Conservation (phyloP, 2,113 vertebrate species). For the Malurus alboscapulatus region DNA sequence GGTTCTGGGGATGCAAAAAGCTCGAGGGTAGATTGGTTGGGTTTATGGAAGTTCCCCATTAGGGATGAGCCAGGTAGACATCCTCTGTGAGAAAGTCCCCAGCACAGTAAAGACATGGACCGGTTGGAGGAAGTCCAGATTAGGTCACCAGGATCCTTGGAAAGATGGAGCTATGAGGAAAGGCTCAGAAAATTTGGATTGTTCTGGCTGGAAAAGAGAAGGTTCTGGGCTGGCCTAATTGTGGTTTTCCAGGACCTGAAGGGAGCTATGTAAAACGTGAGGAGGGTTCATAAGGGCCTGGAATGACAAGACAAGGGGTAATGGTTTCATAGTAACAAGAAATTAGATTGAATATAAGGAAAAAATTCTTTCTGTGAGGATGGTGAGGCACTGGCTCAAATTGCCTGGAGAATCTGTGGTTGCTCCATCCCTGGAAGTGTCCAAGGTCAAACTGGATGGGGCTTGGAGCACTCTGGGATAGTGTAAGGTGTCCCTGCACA, state of each 20-base stretch:
- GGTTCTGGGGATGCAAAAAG: neutral
- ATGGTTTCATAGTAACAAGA: neutral
- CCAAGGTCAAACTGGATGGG: fast-evolving
- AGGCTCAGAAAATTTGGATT: neutral
- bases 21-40: neutral
- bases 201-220: neutral
- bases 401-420: neutral
- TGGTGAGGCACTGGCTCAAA: neutral
- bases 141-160: neutral
- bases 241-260: neutral
- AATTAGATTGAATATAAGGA: neutral
- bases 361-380: too few species aligned
- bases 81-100: neutral
- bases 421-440: neutral
- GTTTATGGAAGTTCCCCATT: neutral
- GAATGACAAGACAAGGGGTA: neutral
- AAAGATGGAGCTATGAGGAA: neutral
- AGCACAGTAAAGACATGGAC: neutral
- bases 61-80: neutral
- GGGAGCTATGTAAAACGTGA: neutral
- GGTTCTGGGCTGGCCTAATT: neutral
- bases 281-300: neutral
- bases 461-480: fast-evolving
- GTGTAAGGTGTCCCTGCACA: neutral
- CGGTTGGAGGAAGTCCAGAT: neutral